Base-by-base conservation (phyloP, 2,797 vertebrate genomes). In the Adelosebastes latens region DNA sequence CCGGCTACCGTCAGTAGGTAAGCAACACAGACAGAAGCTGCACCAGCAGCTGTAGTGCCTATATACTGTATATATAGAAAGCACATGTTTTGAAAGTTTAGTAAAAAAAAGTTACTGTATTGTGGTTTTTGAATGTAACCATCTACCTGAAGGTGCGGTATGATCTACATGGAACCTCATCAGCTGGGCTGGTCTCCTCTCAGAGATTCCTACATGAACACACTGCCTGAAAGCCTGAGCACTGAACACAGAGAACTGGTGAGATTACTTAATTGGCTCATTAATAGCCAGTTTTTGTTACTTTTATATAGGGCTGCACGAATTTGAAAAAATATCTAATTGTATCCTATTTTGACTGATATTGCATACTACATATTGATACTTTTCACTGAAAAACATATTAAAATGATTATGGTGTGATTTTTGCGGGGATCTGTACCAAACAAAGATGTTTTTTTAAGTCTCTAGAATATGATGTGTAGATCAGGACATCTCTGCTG, bases 81-180 rank as follows among this genome's bases (percentile, higher is more conserved):
- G 2, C 4, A 53, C 4, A 66, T 0, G 1, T 22, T 58, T 55
- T 46, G 1, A 24, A 29, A 53, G 16, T 31, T 32, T 20, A 27
- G 3, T n/a, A 16, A 58, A 32, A 58, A 32, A 56, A 61, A 18
- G 10, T 61, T 39, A 6, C 1, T 27, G 3, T 29, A 8, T 68
- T 75, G 13, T 8, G 5, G 3, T 42, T 72, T 64, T 77, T 86
- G 7, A 39, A 34, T 77, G 32, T 49, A 34, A 66, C 9, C 18
- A 60, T 88, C 2, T 88, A 73, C 83, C 18, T 87, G 72, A 80
- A 99, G 98, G 90, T 99, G 98, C 92, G 98, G 98, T 22, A 99
- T 99, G 98, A 98, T 99, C 93, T 99, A 99, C 85, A 98, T 99
- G 98, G 98, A 99, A 80, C 94, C 97, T 1, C 96, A 97, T 3